Conservation (phyloP, 1,140 invertebrate species). For the Aricia agestis region DNA sequence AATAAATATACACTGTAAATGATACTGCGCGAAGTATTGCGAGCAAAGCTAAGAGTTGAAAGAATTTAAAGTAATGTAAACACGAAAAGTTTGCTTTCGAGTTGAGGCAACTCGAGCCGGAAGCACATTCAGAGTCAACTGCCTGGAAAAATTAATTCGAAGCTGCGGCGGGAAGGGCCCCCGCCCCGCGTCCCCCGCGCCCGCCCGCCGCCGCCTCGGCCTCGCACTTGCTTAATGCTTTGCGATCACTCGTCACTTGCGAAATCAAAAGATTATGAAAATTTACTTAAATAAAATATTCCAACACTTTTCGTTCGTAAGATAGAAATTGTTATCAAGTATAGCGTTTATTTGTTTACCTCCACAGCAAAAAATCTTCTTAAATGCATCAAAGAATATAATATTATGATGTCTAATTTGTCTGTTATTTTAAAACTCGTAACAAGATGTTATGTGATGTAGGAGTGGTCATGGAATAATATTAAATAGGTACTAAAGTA, state of each 20-base stretch:
- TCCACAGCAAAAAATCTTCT: no score
- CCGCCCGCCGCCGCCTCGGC: slow-evolving; percentile 31
- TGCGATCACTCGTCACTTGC: slow-evolving; percentile 23
- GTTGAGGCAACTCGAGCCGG: slow-evolving; percentile 65
- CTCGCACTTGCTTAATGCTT: slow-evolving; percentile 39
- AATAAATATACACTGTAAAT: slow-evolving; percentile 53
- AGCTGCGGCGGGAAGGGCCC: slow-evolving; percentile 49
- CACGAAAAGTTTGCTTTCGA: slow-evolving; percentile 71
- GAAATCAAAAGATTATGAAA: slow-evolving; percentile 9
- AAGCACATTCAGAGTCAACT: slow-evolving; percentile 69
- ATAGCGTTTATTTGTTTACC: no score
- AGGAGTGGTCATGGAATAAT: no score
- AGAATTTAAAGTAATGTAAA: slow-evolving; percentile 72
- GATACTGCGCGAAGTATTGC: slow-evolving; percentile 62
- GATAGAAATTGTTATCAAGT: no score
- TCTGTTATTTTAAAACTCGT: no score
- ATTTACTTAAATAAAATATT: slow-evolving; percentile 1
- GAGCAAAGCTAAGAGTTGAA: slow-evolving; percentile 62
- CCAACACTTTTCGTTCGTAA: neutral
- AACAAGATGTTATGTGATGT: no score
- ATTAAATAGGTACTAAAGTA: no score
- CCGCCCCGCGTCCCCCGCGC: slow-evolving; percentile 38
- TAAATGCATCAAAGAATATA: no score
- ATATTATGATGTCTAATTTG: no score
- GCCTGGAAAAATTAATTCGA: slow-evolving; percentile 70